phyloP scores from a whole-genome alignment of 2,797 vertebrate species.

The Steatocranus sp. region DNA sequence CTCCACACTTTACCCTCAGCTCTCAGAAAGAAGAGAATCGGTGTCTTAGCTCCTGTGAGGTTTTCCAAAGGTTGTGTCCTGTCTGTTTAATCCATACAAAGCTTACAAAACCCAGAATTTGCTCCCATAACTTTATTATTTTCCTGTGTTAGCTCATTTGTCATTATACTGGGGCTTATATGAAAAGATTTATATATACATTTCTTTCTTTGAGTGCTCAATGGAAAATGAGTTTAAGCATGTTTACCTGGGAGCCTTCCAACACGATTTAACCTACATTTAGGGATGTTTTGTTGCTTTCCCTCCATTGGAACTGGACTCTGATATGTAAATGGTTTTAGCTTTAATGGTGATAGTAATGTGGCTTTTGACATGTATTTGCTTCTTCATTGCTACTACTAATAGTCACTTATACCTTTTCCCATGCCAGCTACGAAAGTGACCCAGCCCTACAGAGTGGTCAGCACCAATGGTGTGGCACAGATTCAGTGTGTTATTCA shows the following conservation, averaged over 20 bases:
- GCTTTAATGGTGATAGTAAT: neutral
- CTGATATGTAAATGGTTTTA: neutral
- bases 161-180: neutral
- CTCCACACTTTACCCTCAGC: neutral
- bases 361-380: too few species aligned
- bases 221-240: neutral
- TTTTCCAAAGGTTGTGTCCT: neutral
- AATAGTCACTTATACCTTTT: neutral
- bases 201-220: neutral
- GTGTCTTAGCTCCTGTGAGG: neutral
- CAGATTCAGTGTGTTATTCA: conserved; percentile 21
- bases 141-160: neutral
- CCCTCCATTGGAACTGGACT: neutral
- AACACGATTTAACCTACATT: neutral
- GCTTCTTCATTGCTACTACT: neutral
- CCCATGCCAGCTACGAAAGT: conserved; percentile 20
- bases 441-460: conserved; percentile 37
- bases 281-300: neutral
- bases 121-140: neutral
- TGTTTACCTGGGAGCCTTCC: neutral
- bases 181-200: neutral
- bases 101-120: neutral
- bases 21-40: neutral
- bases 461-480: conserved; percentile 7
- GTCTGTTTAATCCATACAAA: neutral